Conservation (phyloP, 2,797 vertebrate species). For the Acipenser oxyrinchus region DNA sequence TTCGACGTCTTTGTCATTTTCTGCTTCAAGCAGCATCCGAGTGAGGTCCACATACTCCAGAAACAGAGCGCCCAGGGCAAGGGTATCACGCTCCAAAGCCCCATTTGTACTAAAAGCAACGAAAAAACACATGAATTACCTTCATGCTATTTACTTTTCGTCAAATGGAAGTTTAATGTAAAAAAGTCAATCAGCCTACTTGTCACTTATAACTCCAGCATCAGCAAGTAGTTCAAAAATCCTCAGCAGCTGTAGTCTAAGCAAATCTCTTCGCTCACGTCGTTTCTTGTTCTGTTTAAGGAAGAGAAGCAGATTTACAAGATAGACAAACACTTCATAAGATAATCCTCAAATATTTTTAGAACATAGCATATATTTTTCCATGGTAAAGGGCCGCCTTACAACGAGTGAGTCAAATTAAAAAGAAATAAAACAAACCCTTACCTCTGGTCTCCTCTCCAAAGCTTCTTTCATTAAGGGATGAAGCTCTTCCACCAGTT, state of each 20-base stretch:
- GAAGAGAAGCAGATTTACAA: constrained; percentile 3
- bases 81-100: constrained; percentile 86
- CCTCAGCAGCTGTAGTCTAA: constrained; percentile 84
- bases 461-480: constrained; percentile 96
- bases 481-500: constrained; percentile 91
- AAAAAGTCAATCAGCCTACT: constrained; percentile 53
- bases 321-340: too few relatives aligned
- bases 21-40: constrained; percentile 93
- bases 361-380: too few relatives aligned
- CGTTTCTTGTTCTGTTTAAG: constrained; percentile 87
- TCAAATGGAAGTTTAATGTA: not conserved
- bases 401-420: too few relatives aligned
- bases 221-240: constrained; percentile 96
- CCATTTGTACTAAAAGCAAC: constrained; percentile 76
- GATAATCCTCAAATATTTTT: too few relatives aligned
- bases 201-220: constrained; percentile 97
- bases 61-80: constrained; percentile 91
- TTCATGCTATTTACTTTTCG: not conserved
- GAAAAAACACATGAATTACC: not conserved
- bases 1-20: constrained; percentile 96
- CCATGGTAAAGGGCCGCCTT: too few relatives aligned
- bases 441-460: constrained; percentile 93
- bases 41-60: constrained; percentile 95
- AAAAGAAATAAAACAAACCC: constrained; percentile 19
- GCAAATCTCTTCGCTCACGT: constrained; percentile 83